Evolutionary conservation across 2,888 invertebrate species (phyloP), one percentile per base, ranked within the genome.

Genomic region (Noctua janthina): DNA sequence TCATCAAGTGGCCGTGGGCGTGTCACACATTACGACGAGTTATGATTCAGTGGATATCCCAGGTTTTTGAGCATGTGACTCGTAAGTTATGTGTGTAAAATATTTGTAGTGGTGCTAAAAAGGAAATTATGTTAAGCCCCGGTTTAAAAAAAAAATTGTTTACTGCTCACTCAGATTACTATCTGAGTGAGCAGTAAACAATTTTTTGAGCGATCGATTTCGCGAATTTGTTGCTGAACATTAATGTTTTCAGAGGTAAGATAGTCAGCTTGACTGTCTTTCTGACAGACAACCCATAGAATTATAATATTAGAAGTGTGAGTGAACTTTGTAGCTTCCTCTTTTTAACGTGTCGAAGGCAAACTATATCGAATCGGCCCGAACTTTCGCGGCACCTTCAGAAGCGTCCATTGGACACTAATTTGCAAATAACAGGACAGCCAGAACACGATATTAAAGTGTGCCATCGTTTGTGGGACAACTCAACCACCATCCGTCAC

Each of bases 1-100:
- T 81, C 54, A 39, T 29, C 5, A 17, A 39, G 20, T n/a, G 29
- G 10, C 23, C 4, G 39, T 17, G 59, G 62, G 29, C 62, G 29
- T 15, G 62, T 62, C 62, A 29, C 62, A 66, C 29, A 13, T 23
- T 6, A 11, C 8, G n/a, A 51, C n/a, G 49, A 7, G 35, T 15
- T 20, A n/a, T 66, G 79, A 80, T 67, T 80, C 80, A 80, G 39
- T 23, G 80, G 66, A 43, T 77, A 83, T 35, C 66, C 78, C 56
- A 66, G 39, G 49, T 4, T 29, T 13, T 11, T 13, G 17, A 54
- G 0, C 10, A 49, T 20, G 49, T 78, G 64, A 75, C 64, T 43
- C 62, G 51, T 17, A 20, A 17, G 54, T n/a, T 6, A 20, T 39
- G 17, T 66, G 76, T 64, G 64, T 56, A 56, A 49, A 83, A 51